Evolutionary conservation across 2,888 invertebrate genomes (phyloP).

Genomic region (Latrodectus hesperus): DNA sequence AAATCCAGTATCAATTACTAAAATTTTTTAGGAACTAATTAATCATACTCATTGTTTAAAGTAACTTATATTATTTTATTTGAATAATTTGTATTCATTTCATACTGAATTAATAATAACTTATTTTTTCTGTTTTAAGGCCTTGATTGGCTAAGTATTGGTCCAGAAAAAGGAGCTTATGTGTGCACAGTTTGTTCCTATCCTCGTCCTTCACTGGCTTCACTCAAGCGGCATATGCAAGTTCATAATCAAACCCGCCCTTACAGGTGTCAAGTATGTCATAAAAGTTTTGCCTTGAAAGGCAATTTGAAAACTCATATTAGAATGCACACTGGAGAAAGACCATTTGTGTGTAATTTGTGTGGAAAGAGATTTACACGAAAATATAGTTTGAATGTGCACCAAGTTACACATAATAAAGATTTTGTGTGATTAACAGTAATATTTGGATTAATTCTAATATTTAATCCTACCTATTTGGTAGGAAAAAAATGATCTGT

Average conservation of each 20-base stretch:
- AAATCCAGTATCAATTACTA: too few species aligned
- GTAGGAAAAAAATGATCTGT: too few species aligned
- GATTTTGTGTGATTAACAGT: neutral
- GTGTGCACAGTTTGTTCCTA: constrained; percentile 32
- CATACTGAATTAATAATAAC: neutral
- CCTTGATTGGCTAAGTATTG: neutral
- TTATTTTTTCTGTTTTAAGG: neutral
- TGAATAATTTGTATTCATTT: neutral
- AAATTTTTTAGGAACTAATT: too few species aligned
- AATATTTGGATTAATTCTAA: too few species aligned
- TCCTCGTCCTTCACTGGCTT: constrained; percentile 21
- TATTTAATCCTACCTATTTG: too few species aligned
- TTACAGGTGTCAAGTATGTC: constrained; percentile 34
- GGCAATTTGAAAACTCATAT: constrained; percentile 41
- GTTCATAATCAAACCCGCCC: constrained; percentile 12
- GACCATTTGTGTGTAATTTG: constrained; percentile 31
- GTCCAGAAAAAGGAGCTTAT: constrained; percentile 4
- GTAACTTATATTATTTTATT: neutral
- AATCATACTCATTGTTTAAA: too few species aligned
- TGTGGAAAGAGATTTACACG: constrained; percentile 35
- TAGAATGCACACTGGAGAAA: constrained; percentile 34
- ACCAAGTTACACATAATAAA: constrained; percentile 34
- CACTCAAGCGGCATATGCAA: constrained; percentile 26
- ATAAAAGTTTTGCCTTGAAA: constrained; percentile 34
- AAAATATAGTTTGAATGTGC: constrained; percentile 45